Percentiles rank a stretch among this genome's conserved stretches.
Conservation (phyloP, 2,888 invertebrate genomes). For the Ochlodes sylvanus region DNA sequence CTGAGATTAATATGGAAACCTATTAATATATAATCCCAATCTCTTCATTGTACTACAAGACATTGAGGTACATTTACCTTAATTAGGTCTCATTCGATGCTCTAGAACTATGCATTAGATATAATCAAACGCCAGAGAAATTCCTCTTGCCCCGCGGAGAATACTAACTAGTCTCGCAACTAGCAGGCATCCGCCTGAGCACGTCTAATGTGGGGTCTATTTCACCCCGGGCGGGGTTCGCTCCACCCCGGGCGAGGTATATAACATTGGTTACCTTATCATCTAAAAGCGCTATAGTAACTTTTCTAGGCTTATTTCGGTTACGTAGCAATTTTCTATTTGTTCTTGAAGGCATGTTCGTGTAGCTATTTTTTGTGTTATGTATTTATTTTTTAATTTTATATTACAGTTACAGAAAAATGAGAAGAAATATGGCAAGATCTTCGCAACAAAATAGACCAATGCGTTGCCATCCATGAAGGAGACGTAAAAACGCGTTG, state of each 20-base stretch:
- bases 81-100: constrained; percentile 23
- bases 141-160: constrained; percentile 40
- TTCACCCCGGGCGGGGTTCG: constrained; percentile 50
- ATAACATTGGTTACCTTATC: constrained; percentile 15
- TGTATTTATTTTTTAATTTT: no score
- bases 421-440: no score
- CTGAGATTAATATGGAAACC: neutral
- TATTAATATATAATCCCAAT: neutral
- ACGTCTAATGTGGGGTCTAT: constrained; percentile 50
- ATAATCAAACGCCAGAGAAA: constrained; percentile 36
- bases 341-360: neutral
- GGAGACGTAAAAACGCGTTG: no score
- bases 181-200: constrained; percentile 49
- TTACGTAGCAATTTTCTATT: neutral
- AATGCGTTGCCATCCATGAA: no score
- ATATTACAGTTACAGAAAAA: no score
- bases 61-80: constrained; percentile 9
- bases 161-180: constrained; percentile 53
- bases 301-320: constrained; percentile 31
- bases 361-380: no score
- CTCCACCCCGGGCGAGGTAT: constrained; percentile 48
- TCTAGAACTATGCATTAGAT: constrained; percentile 27
- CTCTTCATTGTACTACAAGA: neutral
- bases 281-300: constrained; percentile 21
- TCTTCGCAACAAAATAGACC: no score